phyloP scores from a whole-genome alignment of 2,113 vertebrate genomes.

The Dipodomys spectabilis region DNA sequence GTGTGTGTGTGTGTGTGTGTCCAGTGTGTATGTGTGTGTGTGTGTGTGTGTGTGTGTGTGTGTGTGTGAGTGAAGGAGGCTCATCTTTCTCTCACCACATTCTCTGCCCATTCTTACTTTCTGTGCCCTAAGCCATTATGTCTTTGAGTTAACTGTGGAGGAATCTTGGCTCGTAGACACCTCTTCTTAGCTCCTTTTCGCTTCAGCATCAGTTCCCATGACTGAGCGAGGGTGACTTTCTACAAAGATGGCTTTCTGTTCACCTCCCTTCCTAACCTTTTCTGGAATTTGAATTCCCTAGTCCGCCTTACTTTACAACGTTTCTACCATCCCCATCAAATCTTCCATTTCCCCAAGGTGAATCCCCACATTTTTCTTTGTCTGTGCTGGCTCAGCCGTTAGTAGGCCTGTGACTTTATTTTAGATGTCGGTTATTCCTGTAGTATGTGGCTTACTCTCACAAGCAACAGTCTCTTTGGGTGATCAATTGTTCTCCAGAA shows the following conservation, averaged over 20 bases:
- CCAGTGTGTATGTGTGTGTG: too few relatives aligned
- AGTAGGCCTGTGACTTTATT: background rate
- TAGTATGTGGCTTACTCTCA: background rate
- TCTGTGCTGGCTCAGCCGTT: background rate
- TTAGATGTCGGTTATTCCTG: background rate
- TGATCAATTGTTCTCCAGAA: background rate
- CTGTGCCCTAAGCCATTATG: too few relatives aligned
- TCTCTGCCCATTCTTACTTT: background rate
- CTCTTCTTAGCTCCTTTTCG: too few relatives aligned
- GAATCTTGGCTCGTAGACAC: background rate
- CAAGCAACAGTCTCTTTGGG: background rate
- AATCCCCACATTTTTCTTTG: too few relatives aligned
- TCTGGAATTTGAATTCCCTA: background rate
- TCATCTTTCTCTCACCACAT: background rate
- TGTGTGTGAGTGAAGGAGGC: too few relatives aligned
- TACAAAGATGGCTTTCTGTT: too few relatives aligned
- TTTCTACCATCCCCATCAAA: background rate
- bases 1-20: too few relatives aligned
- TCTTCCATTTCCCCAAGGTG: too few relatives aligned
- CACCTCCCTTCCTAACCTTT: background rate
- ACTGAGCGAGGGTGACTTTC: rapidly evolving
- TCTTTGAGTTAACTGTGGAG: background rate
- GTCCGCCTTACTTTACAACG: background rate
- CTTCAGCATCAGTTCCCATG: rapidly evolving
- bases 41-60: too few relatives aligned